Conservation (phyloP, 2,113 vertebrate genomes). For the Ictalurus furcatus region DNA sequence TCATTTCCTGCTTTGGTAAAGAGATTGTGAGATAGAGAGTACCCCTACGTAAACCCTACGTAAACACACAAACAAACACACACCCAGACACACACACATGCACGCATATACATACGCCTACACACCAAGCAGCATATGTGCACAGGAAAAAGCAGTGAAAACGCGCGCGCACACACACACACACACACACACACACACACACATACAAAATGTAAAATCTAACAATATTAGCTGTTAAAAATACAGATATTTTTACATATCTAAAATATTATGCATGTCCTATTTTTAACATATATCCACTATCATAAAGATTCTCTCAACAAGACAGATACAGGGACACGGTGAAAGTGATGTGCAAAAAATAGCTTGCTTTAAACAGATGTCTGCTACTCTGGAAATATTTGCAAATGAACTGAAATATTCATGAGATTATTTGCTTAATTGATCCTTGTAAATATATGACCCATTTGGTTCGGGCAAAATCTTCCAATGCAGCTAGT, state of each 20-base stretch:
- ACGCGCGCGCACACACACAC: not conserved
- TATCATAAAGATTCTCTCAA: not conserved
- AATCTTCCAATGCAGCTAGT: not conserved
- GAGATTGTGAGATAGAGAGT: not conserved
- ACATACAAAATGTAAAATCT: not conserved
- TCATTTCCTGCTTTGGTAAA: constrained; percentile 22
- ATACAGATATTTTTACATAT: not conserved
- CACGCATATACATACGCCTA: not conserved
- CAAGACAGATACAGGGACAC: not conserved
- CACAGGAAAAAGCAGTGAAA: not conserved
- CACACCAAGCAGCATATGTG: not conserved
- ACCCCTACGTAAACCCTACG: not conserved
- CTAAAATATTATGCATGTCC: not conserved
- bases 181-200: not conserved
- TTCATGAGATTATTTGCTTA: not conserved
- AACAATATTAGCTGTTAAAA: not conserved
- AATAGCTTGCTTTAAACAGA: not conserved
- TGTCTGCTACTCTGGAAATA: not conserved
- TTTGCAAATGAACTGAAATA: not conserved
- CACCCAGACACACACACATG: constrained; percentile 1
- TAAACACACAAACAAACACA: not conserved
- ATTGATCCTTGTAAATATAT: not conserved
- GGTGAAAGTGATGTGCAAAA: not conserved
- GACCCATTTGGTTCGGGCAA: not conserved
- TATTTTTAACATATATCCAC: not conserved